phyloP scores from a whole-genome alignment of 2,888 invertebrate genomes.

The Eustalomyia histrio region DNA sequence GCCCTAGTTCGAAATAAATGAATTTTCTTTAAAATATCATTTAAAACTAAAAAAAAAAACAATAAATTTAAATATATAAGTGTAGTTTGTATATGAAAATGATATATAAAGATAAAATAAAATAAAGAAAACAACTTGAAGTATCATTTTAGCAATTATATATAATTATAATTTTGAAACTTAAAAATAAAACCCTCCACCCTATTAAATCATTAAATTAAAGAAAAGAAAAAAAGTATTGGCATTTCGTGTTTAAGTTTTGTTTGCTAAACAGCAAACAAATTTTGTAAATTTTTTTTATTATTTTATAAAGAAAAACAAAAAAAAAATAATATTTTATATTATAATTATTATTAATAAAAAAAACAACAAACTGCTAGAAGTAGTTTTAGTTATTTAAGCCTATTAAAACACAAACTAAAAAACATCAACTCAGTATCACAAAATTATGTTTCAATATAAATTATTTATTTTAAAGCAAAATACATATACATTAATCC shows the following conservation, averaged over 20 bases:
- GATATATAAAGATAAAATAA: conserved; percentile 23
- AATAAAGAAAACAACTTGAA: conserved; percentile 33
- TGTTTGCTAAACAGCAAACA: conserved; percentile 6
- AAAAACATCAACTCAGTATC: conserved; percentile 40
- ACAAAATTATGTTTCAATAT: conserved; percentile 32
- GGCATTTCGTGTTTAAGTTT: conserved; percentile 51
- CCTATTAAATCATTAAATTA: conserved; percentile 25
- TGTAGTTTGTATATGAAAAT: conserved; percentile 62
- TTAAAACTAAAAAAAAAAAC: conserved; percentile 30
- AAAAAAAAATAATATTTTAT: conserved; percentile 25
- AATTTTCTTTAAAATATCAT: conserved; percentile 28
- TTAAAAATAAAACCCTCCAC: conserved; percentile 42
- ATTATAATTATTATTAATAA: conserved; percentile 24
- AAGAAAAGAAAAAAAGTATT: conserved; percentile 43
- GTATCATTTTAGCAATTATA: conserved; percentile 33
- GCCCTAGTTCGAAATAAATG: conserved; percentile 48
- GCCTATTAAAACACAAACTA: conserved; percentile 29
- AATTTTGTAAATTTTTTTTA: conserved; percentile 47
- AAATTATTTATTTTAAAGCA: conserved; percentile 11
- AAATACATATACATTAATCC: background rate
- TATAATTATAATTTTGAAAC: conserved; percentile 25
- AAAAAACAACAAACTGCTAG: conserved; percentile 36
- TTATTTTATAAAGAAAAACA: background rate
- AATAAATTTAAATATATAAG: conserved; percentile 23
- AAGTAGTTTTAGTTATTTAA: conserved; percentile 49